Base-by-base conservation (phyloP, 2,888 invertebrate species). In the Synanthedon vespiformis region DNA sequence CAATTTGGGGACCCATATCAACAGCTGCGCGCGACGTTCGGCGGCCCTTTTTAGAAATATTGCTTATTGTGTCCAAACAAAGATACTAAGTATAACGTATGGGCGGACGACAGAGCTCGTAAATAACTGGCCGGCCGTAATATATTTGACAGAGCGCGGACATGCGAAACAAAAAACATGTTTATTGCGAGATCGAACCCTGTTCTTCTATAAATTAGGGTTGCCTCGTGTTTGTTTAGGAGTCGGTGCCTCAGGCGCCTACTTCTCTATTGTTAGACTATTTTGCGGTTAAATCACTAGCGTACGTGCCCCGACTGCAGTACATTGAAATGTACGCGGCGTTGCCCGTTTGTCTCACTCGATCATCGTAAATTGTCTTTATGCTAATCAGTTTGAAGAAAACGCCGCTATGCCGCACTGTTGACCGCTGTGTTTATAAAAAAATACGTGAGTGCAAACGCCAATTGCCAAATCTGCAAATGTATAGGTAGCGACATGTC, bases 1-100 rank as follows among this genome's bases (percentile, higher is more conserved):
- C 87, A 87, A 87, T 87, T 87, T 80, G 80, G 80, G 80, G 76
- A 87, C 87, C 86, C 86, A 83, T 86, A 87, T 87, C 87, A 87
- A 83, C 85, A 85, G 87, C 86, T 86, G 87, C 83, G 77, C 77
- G 77, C 78, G 85, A 81, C 83, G 83, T 84, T 80, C 83, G 83
- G 79, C 81, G 79, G 78, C 75, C 80, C 83, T 84, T 83, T n/a
- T 84, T 85, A 83, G 84, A 87, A 87, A 87, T 87, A 87, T 87
- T 81, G 84, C 86, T 86, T 85, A 87, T 87, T 86, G 87, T 87
- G 87, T 87, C 86, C 86, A 87, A 87, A 87, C 87, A 87, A 85
- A 87, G 87, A 86, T 87, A 86, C 85, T 84, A 85, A 87, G 86
- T 85, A 86, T 87, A 86, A 87, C 84, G 87, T 86, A 87, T 86